Evolutionary conservation across 92 coral and sea anemone species (phyloP).

Genomic region (Chrysogorgia sp.): DNA sequence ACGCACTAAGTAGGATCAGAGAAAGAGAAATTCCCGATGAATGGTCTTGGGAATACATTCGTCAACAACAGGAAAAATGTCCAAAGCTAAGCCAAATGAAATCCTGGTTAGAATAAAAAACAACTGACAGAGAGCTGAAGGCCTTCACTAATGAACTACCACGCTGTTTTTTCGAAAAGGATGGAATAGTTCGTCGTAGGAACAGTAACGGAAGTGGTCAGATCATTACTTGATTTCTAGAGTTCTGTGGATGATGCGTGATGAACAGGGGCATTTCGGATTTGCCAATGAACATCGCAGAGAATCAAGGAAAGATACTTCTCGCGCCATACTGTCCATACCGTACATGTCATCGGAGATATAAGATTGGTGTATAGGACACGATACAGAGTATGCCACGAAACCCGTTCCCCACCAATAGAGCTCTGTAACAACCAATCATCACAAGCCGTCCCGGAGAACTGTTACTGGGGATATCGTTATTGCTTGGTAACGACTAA

Average conservation of each 20-base stretch:
- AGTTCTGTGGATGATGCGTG: constrained; percentile 56
- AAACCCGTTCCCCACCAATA: too few relatives aligned
- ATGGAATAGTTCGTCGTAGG: constrained; percentile 30
- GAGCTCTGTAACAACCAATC: too few relatives aligned
- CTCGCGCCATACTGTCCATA: constrained; percentile 34
- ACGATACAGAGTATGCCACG: too few relatives aligned
- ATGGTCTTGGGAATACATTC: constrained; percentile 54
- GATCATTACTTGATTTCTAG: constrained; percentile 43
- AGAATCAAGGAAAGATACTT: constrained; percentile 25
- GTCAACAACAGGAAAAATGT: constrained; percentile 47
- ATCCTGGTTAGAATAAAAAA: constrained; percentile 35
- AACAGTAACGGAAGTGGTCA: constrained; percentile 22
- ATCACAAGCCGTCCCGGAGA: too few relatives aligned
- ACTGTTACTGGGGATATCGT: too few relatives aligned
- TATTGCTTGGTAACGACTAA: too few relatives aligned
- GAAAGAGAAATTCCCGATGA: constrained; percentile 14
- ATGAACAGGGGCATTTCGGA: constrained; percentile 54
- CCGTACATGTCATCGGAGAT: too few relatives aligned
- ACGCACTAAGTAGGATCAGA: constrained; percentile 56
- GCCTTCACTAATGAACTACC: constrained; percentile 19
- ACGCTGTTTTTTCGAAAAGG: constrained; percentile 19
- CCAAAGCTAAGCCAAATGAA: constrained; percentile 46
- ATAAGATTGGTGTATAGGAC: too few relatives aligned
- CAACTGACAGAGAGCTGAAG: constrained; percentile 40
- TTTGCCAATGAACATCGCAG: constrained; percentile 31